These are phyloP conservation scores for Picus viridis DNA, from an alignment of 2,797 vertebrate species.

Conservation along the genomic window DNA sequence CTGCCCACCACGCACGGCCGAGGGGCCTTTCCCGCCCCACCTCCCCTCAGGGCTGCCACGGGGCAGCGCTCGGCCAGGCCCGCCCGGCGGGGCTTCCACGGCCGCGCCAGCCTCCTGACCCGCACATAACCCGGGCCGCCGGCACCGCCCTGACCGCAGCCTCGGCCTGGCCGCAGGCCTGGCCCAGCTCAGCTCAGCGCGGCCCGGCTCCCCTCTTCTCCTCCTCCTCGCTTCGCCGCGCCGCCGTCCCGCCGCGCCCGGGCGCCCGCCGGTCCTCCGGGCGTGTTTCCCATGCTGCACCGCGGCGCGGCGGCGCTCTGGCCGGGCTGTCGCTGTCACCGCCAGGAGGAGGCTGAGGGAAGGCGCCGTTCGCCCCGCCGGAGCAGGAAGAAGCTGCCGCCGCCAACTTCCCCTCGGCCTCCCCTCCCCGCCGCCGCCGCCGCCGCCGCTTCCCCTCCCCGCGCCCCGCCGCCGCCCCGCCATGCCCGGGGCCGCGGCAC, in stretches of 20 bases:
- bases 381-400: conserved; percentile 47
- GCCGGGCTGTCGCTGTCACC: conserved; percentile 71
- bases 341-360: conserved; percentile 54
- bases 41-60: not conserved
- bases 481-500: conserved; percentile 16
- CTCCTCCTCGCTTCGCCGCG: not conserved
- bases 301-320: conserved; percentile 78
- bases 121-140: not conserved
- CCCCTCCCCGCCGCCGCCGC: not conserved
- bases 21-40: not conserved
- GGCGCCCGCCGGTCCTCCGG: conserved; percentile 49
- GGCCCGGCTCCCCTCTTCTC: not conserved
- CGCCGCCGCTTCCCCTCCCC: not conserved
- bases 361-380: conserved; percentile 31
- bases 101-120: conserved; percentile 5
- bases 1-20: not conserved
- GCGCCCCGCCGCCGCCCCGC: not conserved
- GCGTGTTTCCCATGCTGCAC: conserved; percentile 75
- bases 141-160: not conserved
- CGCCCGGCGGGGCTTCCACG: not conserved
- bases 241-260: not conserved
- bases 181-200: not conserved
- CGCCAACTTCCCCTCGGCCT: conserved; percentile 37
- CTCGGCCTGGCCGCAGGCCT: not conserved
- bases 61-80: not conserved